Conservation (phyloP, 2,888 invertebrate genomes). For the Branchinecta sandiegonensis region DNA sequence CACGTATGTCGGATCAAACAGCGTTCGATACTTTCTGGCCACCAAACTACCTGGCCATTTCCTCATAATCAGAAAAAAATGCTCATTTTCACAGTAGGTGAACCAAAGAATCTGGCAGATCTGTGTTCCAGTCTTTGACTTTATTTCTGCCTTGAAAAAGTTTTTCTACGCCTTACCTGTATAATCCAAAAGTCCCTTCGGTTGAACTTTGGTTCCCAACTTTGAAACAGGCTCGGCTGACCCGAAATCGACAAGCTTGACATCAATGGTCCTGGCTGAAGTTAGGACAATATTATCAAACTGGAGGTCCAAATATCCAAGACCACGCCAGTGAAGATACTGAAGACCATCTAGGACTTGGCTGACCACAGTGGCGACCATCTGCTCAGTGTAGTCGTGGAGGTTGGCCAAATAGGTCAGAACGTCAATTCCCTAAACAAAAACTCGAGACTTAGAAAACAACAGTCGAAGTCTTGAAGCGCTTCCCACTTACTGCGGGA, state of each 20-base stretch:
- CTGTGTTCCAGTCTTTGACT: too few species aligned
- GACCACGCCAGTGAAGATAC: slow-evolving; percentile 86
- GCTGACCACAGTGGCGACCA: slow-evolving; percentile 67
- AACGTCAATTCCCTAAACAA: slow-evolving; percentile 69
- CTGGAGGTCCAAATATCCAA: slow-evolving; percentile 74
- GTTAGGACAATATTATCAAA: slow-evolving; percentile 92
- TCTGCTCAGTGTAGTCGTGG: slow-evolving; percentile 83
- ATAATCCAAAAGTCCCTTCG: slow-evolving; percentile 58
- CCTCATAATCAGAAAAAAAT: too few species aligned
- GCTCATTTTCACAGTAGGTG: too few species aligned
- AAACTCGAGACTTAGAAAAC: slow-evolving; percentile 37
- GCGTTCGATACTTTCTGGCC: too few species aligned
- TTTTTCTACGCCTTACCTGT: slow-evolving; percentile 38
- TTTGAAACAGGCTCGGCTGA: slow-evolving; percentile 66
- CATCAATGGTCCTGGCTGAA: slow-evolving; percentile 55
- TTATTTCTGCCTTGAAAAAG: too few species aligned
- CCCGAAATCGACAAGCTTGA: slow-evolving; percentile 86
- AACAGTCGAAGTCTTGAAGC: slow-evolving; percentile 25
- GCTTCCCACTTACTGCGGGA: too few species aligned
- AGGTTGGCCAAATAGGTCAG: slow-evolving; percentile 71
- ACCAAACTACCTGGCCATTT: too few species aligned
- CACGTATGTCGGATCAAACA: too few species aligned
- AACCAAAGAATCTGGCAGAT: too few species aligned
- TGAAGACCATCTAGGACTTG: slow-evolving; percentile 81
- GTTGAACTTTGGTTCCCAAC: slow-evolving; percentile 54